Percentiles rank a stretch among this genome's conserved stretches.
These are phyloP conservation scores for Danio albolineatus DNA, from an alignment of 2,797 vertebrate species.

Conservation along the genomic window DNA sequence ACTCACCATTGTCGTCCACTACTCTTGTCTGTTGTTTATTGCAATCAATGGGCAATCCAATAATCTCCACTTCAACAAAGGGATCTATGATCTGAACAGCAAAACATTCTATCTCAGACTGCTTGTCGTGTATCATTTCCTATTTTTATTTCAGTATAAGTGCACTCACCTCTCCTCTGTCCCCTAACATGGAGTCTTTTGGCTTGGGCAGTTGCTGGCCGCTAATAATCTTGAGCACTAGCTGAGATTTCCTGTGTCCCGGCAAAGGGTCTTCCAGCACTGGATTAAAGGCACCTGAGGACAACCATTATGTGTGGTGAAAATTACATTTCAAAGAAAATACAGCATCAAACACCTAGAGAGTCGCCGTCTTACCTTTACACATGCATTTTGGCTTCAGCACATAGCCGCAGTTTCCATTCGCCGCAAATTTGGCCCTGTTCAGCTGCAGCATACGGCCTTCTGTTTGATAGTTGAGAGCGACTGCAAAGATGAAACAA, in stretches of 20 bases:
- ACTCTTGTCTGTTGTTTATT: conserved; percentile 93
- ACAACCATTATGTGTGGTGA: conserved; percentile 16
- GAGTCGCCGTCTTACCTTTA: conserved; percentile 81
- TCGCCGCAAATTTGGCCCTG: conserved; percentile 90
- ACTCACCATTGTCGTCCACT: conserved; percentile 93
- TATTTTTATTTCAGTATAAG: neutral
- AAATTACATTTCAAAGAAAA: conserved; percentile 65
- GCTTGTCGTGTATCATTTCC: neutral
- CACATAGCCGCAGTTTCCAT: conserved; percentile 93
- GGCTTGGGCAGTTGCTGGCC: conserved; percentile 98
- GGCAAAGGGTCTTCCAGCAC: conserved; percentile 87
- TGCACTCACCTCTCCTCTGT: conserved; percentile 89
- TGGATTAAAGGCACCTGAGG: conserved; percentile 91
- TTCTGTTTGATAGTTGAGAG: conserved; percentile 95
- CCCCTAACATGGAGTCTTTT: conserved; percentile 93
- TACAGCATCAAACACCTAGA: conserved; percentile 23
- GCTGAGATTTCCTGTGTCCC: conserved; percentile 89
- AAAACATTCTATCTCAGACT: conserved; percentile 26
- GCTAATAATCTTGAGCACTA: conserved; percentile 92
- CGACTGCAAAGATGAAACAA: conserved; percentile 77
- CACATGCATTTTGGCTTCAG: conserved; percentile 92
- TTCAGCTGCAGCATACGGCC: conserved; percentile 94
- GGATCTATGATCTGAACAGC: conserved; percentile 94
- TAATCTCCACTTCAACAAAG: conserved; percentile 96
- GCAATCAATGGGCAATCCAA: conserved; percentile 91